Conservation (phyloP, 2,888 invertebrate species). For the Sepiola atlantica region DNA sequence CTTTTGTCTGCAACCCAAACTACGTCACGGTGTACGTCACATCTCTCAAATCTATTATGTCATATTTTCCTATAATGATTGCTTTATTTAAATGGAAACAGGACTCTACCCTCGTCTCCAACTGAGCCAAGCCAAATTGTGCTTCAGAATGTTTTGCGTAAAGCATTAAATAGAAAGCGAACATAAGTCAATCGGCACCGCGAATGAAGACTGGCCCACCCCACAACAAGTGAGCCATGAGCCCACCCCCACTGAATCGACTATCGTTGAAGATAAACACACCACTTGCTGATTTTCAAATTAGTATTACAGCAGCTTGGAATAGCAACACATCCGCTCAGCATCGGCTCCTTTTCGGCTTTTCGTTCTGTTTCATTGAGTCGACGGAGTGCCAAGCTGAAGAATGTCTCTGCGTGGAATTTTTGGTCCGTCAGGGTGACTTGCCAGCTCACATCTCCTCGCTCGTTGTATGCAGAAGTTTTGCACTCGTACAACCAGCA, state of each 20-base stretch:
- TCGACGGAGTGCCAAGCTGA: too few relatives aligned
- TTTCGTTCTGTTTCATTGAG: too few relatives aligned
- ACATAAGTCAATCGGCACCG: not conserved
- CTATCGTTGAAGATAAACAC: not conserved
- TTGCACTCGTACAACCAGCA: too few relatives aligned
- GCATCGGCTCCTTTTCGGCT: not conserved
- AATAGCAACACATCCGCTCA: not conserved
- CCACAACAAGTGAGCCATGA: not conserved
- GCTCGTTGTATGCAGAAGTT: too few relatives aligned
- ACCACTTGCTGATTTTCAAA: not conserved
- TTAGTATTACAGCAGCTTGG: not conserved
- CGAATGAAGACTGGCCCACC: not conserved
- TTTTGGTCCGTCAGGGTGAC: too few relatives aligned
- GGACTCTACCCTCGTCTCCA: not conserved
- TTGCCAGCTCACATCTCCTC: too few relatives aligned
- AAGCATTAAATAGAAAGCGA: not conserved
- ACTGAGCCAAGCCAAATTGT: not conserved
- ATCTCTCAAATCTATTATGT: too few relatives aligned
- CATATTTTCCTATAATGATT: too few relatives aligned
- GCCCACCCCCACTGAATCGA: not conserved
- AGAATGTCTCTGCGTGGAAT: too few relatives aligned
- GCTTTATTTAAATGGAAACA: not conserved
- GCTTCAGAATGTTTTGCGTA: not conserved
- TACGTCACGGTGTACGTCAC: too few relatives aligned
- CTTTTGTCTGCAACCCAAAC: too few relatives aligned